phyloP scores from a whole-genome alignment of 53 echinoderm and acorn worm genomes.

The Echinometra lucunter region DNA sequence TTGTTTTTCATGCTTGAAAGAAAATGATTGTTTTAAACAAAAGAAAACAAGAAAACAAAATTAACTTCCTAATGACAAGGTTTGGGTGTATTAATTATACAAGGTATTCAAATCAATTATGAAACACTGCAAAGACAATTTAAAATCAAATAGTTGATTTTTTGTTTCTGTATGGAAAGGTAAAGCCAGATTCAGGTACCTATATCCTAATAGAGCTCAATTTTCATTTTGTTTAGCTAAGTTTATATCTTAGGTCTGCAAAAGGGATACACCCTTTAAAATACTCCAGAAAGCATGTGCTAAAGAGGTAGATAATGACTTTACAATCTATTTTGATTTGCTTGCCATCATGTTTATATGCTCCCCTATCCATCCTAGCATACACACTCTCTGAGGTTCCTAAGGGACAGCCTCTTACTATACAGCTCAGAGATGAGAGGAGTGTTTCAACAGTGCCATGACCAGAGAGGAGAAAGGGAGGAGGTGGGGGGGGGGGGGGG shows the following conservation, averaged over 20 bases:
- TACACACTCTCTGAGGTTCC: conserved; percentile 9
- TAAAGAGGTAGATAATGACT: conserved; percentile 56
- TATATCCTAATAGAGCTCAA: background rate
- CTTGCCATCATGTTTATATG: conserved; percentile 38
- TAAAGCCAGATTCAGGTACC: background rate
- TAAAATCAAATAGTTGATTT: background rate
- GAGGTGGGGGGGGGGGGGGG: background rate
- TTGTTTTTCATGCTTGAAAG: no score
- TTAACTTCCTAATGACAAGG: no score
- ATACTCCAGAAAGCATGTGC: background rate
- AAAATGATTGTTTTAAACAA: no score
- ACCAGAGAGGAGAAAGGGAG: background rate
- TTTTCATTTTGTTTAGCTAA: background rate
- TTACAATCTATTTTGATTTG: conserved; percentile 61
- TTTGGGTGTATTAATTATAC: no score
- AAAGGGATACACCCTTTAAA: conserved; percentile 10
- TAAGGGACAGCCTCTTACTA: conserved; percentile 8
- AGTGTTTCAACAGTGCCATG: background rate
- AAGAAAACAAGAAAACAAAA: no score
- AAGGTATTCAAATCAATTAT: no score
- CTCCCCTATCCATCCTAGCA: background rate
- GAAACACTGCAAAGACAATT: background rate
- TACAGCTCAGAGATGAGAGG: conserved; percentile 41
- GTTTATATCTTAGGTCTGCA: background rate
- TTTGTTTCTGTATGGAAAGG: background rate